These are phyloP conservation scores for Xylota segnis DNA, from an alignment of 2,888 invertebrate genomes.

Conservation along the genomic window DNA sequence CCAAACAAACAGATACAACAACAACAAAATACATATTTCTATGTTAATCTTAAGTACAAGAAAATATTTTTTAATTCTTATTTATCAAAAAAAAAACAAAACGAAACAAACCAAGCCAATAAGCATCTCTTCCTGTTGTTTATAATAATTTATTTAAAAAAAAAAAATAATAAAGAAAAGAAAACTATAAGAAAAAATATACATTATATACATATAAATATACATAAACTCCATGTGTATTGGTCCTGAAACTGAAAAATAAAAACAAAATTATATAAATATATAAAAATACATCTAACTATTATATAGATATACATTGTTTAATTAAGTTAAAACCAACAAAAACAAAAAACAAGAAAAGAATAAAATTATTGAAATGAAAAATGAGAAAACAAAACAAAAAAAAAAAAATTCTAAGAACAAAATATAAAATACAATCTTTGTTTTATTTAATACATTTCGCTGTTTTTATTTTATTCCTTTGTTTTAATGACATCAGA, in stretches of 20 bases:
- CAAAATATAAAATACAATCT: conserved; percentile 6
- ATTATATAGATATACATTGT: conserved; percentile 72
- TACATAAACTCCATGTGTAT: conserved; percentile 63
- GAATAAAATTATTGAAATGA: conserved; percentile 37
- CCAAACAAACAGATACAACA: conserved; percentile 30
- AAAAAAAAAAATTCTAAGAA: conserved; percentile 28
- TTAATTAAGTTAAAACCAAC: conserved; percentile 65
- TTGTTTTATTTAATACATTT: conserved; percentile 46
- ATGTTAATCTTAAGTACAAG: conserved; percentile 43
- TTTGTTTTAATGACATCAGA: not conserved
- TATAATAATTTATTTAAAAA: conserved; percentile 60
- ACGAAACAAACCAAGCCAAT: conserved; percentile 57
- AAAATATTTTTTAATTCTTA: conserved; percentile 47
- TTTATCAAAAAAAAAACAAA: conserved; percentile 8
- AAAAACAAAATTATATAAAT: conserved; percentile 42
- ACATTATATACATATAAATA: conserved; percentile 56
- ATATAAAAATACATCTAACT: conserved; percentile 64
- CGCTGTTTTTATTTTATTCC: conserved; percentile 6
- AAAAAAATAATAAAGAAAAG: no score
- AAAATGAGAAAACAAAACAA: conserved; percentile 28
- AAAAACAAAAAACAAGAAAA: conserved; percentile 29
- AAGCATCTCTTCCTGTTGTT: conserved; percentile 73
- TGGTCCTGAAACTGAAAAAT: conserved; percentile 61
- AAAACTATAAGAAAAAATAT: conserved; percentile 50
- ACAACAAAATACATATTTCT: conserved; percentile 42